A percentile compares a stretch with the other conserved stretches of the same genome.
Conservation (phyloP, 1,140 invertebrate genomes). For the Polyergus mexicanus region DNA sequence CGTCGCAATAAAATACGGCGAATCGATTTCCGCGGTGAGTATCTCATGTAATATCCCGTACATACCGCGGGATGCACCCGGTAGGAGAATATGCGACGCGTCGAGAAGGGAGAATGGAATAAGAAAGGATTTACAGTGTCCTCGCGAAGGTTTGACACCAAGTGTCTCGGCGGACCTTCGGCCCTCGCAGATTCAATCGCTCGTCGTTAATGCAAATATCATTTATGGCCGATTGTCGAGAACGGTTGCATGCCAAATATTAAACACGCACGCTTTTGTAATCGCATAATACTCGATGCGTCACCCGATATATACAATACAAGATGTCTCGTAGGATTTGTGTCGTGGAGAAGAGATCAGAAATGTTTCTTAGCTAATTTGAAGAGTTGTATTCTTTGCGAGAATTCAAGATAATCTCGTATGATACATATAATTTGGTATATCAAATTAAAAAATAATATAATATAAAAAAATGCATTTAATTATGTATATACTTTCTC, state of each 20-base stretch:
- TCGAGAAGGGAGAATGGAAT: not conserved
- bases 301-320: not conserved
- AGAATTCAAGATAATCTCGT: not conserved
- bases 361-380: not conserved
- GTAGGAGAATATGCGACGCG: slow-evolving; percentile 13
- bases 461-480: too few species aligned
- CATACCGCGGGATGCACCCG: not conserved
- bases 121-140: slow-evolving; percentile 39
- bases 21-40: slow-evolving; percentile 29
- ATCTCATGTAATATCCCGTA: slow-evolving; percentile 1
- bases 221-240: slow-evolving; percentile 24
- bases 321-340: not conserved
- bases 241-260: not conserved
- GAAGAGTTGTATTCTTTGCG: not conserved
- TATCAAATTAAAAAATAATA: not conserved
- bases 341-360: not conserved
- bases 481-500: not conserved
- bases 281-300: slow-evolving; percentile 27
- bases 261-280: not conserved
- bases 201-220: slow-evolving; percentile 39
- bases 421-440: not conserved
- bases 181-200: not conserved
- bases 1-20: not conserved
- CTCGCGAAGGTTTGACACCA: slow-evolving; percentile 43
- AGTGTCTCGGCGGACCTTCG: slow-evolving; percentile 40